A percentile compares a stretch with the other conserved stretches of the same genome.
Evolutionary conservation across 2,888 invertebrate species (phyloP).

Genomic region (Drosophila barbarae): DNA sequence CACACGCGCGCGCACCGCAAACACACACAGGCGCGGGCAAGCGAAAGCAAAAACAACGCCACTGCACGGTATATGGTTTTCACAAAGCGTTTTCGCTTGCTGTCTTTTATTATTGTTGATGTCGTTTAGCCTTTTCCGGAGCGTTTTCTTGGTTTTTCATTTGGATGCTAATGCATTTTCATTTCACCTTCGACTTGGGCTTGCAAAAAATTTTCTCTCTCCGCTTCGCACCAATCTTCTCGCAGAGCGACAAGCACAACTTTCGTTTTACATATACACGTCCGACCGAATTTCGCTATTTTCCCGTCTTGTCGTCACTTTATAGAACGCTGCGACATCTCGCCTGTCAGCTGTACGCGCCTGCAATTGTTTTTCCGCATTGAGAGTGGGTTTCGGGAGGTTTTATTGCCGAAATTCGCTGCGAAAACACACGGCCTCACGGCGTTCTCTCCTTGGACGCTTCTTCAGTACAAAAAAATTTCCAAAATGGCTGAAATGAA

Average conservation of each 20-base stretch:
- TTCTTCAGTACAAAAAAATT: constrained; percentile 77
- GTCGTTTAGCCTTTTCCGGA: constrained; percentile 18
- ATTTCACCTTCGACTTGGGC: constrained; percentile 57
- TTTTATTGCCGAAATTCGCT: constrained; percentile 55
- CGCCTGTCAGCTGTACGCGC: constrained; percentile 15
- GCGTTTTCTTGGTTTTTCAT: constrained; percentile 35
- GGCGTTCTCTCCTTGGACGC: constrained; percentile 75
- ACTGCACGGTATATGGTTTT: constrained; percentile 18
- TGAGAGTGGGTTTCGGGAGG: constrained; percentile 49
- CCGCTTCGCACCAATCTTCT: constrained; percentile 55
- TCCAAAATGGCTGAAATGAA: constrained; percentile 52
- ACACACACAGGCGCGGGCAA: constrained; percentile 21
- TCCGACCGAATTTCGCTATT: constrained; percentile 24
- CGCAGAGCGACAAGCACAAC: constrained; percentile 50
- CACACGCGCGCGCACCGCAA: constrained; percentile 20
- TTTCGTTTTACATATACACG: constrained; percentile 54
- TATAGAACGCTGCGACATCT: constrained; percentile 18
- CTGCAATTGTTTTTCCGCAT: constrained; percentile 57
- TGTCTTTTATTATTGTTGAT: constrained; percentile 32
- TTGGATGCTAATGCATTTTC: constrained; percentile 46
- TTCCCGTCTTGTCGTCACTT: constrained; percentile 22
- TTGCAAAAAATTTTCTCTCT: constrained; percentile 58
- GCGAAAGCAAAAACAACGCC: constrained; percentile 44
- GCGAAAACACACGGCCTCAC: constrained; percentile 65
- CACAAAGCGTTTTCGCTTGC: constrained; percentile 47